Base-by-base conservation (phyloP, 2,888 invertebrate genomes). In the Heliothis peltigera region DNA sequence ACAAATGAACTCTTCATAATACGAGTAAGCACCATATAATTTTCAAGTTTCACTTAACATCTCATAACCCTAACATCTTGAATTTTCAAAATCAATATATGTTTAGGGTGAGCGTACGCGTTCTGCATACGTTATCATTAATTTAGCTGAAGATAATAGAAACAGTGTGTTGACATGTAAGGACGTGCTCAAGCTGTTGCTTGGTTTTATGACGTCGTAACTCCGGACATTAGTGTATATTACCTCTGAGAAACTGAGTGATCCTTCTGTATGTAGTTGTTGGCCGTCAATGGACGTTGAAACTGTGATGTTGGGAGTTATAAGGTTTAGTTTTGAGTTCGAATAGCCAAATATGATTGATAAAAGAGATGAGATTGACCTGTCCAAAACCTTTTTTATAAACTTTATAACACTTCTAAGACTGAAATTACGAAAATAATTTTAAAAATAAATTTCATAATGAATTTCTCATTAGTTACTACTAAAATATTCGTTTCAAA, bases 181-280 rank as follows among this genome's bases (percentile, higher is more conserved):
- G 35, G 51, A 56, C 61, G 73, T 66, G 73, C 28, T 12, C 75
- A 73, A 75, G 75, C 75, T 75, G 75, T 64, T 74, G 54, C 74
- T 12, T 12, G 35, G 46, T 64, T 75, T 75, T 77, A 75, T 55
- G 69, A 35, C 69, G 18, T 64, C 77, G 77, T 75, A 73, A 75
- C 74, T 75, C 25, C 8, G 22, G 57, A 54, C 75, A 69, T 75
- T 73, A 73, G 76, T 70, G 76, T 73, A 64, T 60, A 75, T 75
- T 70, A 75, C 47, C 49, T n/a, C 52, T n/a, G 19, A 21, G 15
- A 15, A 4, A 19, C 46, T 39, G 32, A 28, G 51, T 69, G 43
- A 72, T 64, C 59, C 55, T 57, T 64, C 57, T 32, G 35, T 53
- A 21, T 53, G 25, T 44, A 58, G 18, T 25, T 57, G 69, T 46